Percentiles rank a stretch among this genome's conserved stretches.
Evolutionary conservation across 1,140 invertebrate genomes (phyloP).

Genomic region (Agraylea sexmaculata): DNA sequence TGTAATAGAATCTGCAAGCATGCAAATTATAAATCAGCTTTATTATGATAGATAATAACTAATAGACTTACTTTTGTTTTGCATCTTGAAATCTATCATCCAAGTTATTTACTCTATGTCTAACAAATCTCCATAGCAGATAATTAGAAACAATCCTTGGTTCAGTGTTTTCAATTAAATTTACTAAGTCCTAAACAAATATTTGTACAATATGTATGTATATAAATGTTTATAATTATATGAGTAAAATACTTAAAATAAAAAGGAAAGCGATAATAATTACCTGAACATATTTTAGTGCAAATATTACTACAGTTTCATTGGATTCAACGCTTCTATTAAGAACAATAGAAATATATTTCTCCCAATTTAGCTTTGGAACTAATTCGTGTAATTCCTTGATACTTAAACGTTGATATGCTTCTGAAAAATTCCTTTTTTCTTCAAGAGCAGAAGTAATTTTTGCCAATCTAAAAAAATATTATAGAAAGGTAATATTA

Average conservation of each 20-base stretch:
- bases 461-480: slow-evolving; percentile 41
- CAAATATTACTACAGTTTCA: slow-evolving; percentile 63
- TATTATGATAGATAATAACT: background rate
- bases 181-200: slow-evolving; percentile 33
- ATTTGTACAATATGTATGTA: too few species aligned
- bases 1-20: slow-evolving; percentile 57
- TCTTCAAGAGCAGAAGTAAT: slow-evolving; percentile 74
- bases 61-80: slow-evolving; percentile 43
- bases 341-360: slow-evolving; percentile 60
- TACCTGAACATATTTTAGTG: slow-evolving; percentile 52
- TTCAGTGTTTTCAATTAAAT: slow-evolving; percentile 35
- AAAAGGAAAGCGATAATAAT: background rate
- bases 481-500: slow-evolving; percentile 5
- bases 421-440: slow-evolving; percentile 62
- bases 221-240: background rate
- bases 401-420: slow-evolving; percentile 70
- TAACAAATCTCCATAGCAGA: slow-evolving; percentile 76
- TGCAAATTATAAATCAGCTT: background rate
- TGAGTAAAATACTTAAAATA: background rate
- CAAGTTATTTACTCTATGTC: slow-evolving; percentile 74
- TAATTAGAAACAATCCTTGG: slow-evolving; percentile 54
- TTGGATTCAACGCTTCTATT: slow-evolving; percentile 42
- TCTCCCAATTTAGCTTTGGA: slow-evolving; percentile 67
- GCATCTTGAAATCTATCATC: slow-evolving; percentile 64
- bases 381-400: slow-evolving; percentile 52